Conservation (phyloP, 2,113 vertebrate species). For the Cercopithecus mona region DNA sequence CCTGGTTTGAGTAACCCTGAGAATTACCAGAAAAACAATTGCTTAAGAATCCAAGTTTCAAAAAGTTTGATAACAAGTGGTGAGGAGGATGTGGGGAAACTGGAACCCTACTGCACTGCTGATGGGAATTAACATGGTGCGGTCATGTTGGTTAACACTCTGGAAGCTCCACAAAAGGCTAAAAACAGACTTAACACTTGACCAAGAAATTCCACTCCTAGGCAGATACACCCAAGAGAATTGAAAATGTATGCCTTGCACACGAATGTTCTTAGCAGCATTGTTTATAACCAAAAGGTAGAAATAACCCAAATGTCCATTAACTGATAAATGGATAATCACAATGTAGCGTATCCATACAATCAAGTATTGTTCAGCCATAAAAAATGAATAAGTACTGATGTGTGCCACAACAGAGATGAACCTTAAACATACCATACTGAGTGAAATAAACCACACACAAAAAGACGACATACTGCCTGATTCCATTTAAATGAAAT, state of each 20-base stretch:
- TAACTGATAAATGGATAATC: not conserved
- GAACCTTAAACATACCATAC: not conserved
- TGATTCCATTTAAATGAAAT: not conserved
- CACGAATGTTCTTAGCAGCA: rapidly evolving
- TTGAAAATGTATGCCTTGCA: rapidly evolving
- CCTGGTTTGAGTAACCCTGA: not conserved
- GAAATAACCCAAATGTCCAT: not conserved
- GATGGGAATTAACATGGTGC: not conserved
- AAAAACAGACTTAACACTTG: not conserved
- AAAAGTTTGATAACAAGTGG: not conserved
- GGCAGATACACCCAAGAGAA: not conserved
- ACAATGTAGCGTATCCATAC: not conserved
- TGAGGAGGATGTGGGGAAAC: not conserved
- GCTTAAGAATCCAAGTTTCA: not conserved
- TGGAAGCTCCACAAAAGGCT: not conserved
- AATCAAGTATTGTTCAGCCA: not conserved
- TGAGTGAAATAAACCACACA: not conserved
- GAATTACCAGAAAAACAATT: not conserved
- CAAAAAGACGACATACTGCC: not conserved
- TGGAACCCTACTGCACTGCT: rapidly evolving
- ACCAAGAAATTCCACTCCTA: not conserved
- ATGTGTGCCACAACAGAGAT: rapidly evolving
- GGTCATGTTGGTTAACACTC: too few species aligned
- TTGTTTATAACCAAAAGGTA: not conserved
- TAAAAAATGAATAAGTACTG: not conserved